Conservation (phyloP, 2,888 invertebrate genomes). For the Hemithea aestivaria region DNA sequence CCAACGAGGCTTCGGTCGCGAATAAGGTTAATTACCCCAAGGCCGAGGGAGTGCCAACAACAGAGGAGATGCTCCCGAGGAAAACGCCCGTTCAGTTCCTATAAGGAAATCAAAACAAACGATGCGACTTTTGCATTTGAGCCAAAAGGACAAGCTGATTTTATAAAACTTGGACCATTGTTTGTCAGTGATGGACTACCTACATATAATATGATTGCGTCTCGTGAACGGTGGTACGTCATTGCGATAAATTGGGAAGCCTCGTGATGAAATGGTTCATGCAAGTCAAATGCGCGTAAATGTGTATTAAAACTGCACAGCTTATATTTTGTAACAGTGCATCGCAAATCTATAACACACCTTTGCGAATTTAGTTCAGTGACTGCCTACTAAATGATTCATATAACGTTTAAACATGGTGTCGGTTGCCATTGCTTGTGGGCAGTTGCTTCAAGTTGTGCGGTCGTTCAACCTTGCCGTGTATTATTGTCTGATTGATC, state of each 20-base stretch:
- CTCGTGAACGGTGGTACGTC: constrained; percentile 5
- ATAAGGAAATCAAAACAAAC: constrained; percentile 40
- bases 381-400: constrained; percentile 47
- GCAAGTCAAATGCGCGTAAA: constrained; percentile 16
- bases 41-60: constrained; percentile 54
- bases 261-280: constrained; percentile 8
- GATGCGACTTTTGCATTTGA: constrained; percentile 35
- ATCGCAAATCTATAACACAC: neutral
- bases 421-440: constrained; percentile 44
- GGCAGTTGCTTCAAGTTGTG: constrained; percentile 36
- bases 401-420: constrained; percentile 44
- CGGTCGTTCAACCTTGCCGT: constrained; percentile 59
- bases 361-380: constrained; percentile 32
- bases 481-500: constrained; percentile 48
- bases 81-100: constrained; percentile 28
- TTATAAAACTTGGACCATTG: constrained; percentile 14
- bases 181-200: too few species aligned
- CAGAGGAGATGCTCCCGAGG: constrained; percentile 23
- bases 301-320: constrained; percentile 10
- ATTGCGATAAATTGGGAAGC: constrained; percentile 16
- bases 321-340: neutral
- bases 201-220: constrained; percentile 7
- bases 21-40: constrained; percentile 73
- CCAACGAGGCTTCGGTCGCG: constrained; percentile 50
- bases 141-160: constrained; percentile 29